Base-by-base conservation (phyloP, 2,113 vertebrate species). In the Cinclus mexicanus region DNA sequence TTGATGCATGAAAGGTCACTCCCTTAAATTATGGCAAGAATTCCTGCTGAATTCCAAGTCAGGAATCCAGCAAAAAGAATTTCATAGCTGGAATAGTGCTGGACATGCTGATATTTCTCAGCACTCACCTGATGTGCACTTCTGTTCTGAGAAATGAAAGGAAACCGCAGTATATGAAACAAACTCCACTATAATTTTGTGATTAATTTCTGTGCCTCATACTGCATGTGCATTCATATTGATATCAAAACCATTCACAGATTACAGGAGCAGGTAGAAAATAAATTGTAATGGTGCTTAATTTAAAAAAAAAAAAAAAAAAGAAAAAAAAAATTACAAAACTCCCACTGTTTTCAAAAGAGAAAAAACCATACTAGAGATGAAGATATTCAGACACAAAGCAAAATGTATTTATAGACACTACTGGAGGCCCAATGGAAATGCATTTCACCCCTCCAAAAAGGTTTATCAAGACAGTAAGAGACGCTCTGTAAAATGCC, bases 91-190 rank as follows among this genome's bases (percentile, higher is more conserved):
- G 4, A 68, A 9, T 13, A 57, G n/a, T 57, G 85, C 42, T 63
- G n/a, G 33, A 85, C 19, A 9, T 29, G 11, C 20, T 72, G 61
- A 44, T 87, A 87, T 65, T 85, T 93, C 74, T 84, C 64, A 84
- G 37, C 53, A 65, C 18, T 76, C 42, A 65, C 2, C n/a, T 29
- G 14, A 71, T 17, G 29, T 0, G 1, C 3, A 42, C 10, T 72
- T 89, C 50, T 61, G 10, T 29, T n/a, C 57, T 60, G 6, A 77
- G 12, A 87, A 81, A 65, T 57, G 4, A 70, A 50, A 68, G 23
- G 12, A 37, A 61, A 68, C 1, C 25, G 3, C 17, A 41, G 7
- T 12, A 33, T 12, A 59, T 17, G 18, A 89, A 56, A 14, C 7
- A 84, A 78, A 63, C 3, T 21, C 10, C 29, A 33, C 6, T 11